Base-by-base conservation (phyloP, 2,888 invertebrate genomes). In the Thalpophila matura region DNA sequence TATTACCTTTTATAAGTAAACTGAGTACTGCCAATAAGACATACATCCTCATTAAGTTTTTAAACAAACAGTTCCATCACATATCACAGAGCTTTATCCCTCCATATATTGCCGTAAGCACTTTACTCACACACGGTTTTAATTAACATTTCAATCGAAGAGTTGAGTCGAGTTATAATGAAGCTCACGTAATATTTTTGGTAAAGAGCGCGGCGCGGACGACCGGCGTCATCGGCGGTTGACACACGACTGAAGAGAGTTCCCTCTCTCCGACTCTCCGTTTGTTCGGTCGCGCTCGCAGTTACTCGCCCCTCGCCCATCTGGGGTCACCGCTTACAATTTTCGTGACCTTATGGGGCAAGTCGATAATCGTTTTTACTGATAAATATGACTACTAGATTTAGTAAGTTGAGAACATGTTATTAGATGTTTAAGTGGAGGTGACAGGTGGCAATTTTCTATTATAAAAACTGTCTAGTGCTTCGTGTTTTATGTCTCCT, bases 1-100 rank as follows among this genome's bases (percentile, higher is more conserved):
- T 69, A 74, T 86, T 92, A 93, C 93, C 94, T 92, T 91, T 91
- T 79, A 93, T 85, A 82, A 94, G 87, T 83, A 94, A 89, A 85
- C 90, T 89, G 82, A 93, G 74, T 75, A 92, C 82, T 75, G 86
- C 85, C 76, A 92, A 85, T 85, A 90, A 83, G 86, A 93, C 82
- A 89, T 91, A 91, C 94, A 94, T 94, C 93, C 93, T 93, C 86
- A 88, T 86, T 77, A 85, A 84, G 79, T 85, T 85, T 86, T 84
- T 79, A 84, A 83, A 84, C 80, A 78, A 87, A 86, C 84, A 85
- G 86, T 90, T 87, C 84, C 86, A 88, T 90, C 90, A 92, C 93
- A 89, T 89, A 86, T 86, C 91, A 93, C 92, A 86, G 77, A 71
- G 72, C 72, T 75, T 83, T 82, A 78, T 79, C 62, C 74, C 59